Evolutionary conservation across 2,888 invertebrate genomes (phyloP).

Genomic region (Lithophane semibrunnea): DNA sequence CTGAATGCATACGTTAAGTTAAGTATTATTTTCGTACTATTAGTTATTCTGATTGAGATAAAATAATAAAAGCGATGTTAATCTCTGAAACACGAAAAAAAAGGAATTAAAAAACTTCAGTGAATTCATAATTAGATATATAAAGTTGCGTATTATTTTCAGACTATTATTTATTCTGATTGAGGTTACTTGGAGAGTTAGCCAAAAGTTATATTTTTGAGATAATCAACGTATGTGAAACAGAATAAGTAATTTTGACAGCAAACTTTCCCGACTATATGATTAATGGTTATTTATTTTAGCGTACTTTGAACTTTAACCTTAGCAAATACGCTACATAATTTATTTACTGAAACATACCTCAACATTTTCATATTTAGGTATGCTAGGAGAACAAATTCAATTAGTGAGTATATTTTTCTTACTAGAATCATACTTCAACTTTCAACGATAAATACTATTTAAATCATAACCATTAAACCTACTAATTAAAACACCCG

Average conservation of each 20-base stretch:
- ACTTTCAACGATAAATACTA: background rate
- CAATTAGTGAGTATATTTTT: background rate
- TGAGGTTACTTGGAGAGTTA: slow-evolving; percentile 26
- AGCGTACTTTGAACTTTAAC: slow-evolving; percentile 26
- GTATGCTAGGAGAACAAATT: background rate
- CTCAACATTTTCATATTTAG: background rate
- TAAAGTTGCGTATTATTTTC: background rate
- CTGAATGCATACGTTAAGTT: no score
- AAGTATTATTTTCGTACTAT: no score
- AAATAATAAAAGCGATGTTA: no score
- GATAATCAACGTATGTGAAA: slow-evolving; percentile 31
- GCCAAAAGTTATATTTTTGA: slow-evolving; percentile 26
- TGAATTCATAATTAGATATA: background rate
- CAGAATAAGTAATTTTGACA: slow-evolving; percentile 42
- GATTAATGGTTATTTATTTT: slow-evolving; percentile 30
- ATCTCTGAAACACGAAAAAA: background rate
- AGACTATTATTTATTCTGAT: slow-evolving; percentile 30
- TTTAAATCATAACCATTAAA: background rate
- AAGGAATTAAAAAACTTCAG: background rate
- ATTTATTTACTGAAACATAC: slow-evolving; percentile 1
- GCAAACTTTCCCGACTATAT: slow-evolving; percentile 23
- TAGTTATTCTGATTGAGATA: no score
- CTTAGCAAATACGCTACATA: background rate
- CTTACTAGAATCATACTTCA: background rate
- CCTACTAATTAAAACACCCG: slow-evolving; percentile 27